Conservation (phyloP, 2,888 invertebrate genomes). For the Cheilosia variabilis region DNA sequence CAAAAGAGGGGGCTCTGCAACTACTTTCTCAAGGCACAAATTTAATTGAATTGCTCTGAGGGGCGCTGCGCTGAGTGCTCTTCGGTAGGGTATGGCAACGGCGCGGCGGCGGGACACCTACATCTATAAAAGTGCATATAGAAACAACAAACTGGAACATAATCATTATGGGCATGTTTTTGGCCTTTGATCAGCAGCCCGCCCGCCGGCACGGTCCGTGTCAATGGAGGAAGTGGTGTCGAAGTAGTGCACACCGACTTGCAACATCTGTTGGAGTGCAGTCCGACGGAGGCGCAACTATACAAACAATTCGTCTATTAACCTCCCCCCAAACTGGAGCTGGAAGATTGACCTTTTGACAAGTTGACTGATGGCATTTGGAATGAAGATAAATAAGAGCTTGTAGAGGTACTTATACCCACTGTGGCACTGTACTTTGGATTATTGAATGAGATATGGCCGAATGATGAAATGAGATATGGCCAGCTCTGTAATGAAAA, state of each 20-base stretch:
- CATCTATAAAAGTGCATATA: constrained; percentile 23
- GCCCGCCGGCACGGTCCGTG: constrained; percentile 9
- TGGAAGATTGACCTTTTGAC: constrained; percentile 69
- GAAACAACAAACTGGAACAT: constrained; percentile 61
- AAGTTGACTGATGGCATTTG: constrained; percentile 73
- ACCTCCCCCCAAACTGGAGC: constrained; percentile 13
- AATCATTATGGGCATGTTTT: constrained; percentile 59
- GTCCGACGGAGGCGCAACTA: constrained; percentile 25
- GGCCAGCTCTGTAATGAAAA: constrained; percentile 30
- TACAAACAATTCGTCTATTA: constrained; percentile 57
- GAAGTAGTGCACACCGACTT: constrained; percentile 16
- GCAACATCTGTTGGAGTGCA: constrained; percentile 43
- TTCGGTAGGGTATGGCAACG: not conserved
- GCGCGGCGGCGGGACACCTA: constrained; percentile 16
- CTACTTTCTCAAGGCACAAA: constrained; percentile 1
- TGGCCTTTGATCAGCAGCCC: constrained; percentile 60
- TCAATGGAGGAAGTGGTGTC: constrained; percentile 56
- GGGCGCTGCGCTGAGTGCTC: constrained; percentile 29
- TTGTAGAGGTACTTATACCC: too few relatives aligned
- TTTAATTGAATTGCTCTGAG: constrained; percentile 66
- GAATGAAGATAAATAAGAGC: constrained; percentile 60
- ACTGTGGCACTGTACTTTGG: too few relatives aligned
- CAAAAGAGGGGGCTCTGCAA: not conserved
- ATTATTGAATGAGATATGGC: constrained; percentile 61
- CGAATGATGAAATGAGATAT: constrained; percentile 61